These are phyloP conservation scores for Chloroclysta siterata DNA, from an alignment of 2,888 invertebrate species.

Conservation along the genomic window DNA sequence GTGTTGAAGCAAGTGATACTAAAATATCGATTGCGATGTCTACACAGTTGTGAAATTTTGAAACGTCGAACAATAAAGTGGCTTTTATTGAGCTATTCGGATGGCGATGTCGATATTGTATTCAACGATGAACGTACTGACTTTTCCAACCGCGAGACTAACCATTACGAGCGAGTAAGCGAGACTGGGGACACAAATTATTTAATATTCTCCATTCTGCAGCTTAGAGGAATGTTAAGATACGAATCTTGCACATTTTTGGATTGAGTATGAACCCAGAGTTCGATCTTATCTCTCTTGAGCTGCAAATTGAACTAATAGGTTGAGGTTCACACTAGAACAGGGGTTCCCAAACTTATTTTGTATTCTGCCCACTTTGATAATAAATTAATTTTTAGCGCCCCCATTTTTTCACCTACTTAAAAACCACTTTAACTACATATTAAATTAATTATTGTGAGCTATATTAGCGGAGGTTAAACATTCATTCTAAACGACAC, in stretches of 20 bases:
- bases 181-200: conserved; percentile 9
- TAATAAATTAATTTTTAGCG: too few species aligned
- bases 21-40: conserved; percentile 7
- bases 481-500: too few species aligned
- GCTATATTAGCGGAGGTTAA: too few species aligned
- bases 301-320: too few species aligned
- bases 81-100: conserved; percentile 48
- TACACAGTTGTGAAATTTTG: conserved; percentile 42
- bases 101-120: conserved; percentile 15
- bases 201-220: background rate
- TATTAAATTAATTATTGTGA: too few species aligned
- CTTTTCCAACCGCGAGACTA: conserved; percentile 12
- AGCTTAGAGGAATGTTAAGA: background rate
- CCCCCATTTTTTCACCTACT: too few species aligned
- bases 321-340: too few species aligned
- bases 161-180: conserved; percentile 18
- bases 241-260: background rate
- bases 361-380: too few species aligned
- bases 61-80: conserved; percentile 48
- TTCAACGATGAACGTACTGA: conserved; percentile 3
- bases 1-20: background rate
- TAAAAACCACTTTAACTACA: too few species aligned
- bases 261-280: background rate
- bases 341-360: too few species aligned
- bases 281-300: too few species aligned